Evolutionary conservation across 2,888 invertebrate genomes (phyloP).

Genomic region (Nephrotoma flavescens): DNA sequence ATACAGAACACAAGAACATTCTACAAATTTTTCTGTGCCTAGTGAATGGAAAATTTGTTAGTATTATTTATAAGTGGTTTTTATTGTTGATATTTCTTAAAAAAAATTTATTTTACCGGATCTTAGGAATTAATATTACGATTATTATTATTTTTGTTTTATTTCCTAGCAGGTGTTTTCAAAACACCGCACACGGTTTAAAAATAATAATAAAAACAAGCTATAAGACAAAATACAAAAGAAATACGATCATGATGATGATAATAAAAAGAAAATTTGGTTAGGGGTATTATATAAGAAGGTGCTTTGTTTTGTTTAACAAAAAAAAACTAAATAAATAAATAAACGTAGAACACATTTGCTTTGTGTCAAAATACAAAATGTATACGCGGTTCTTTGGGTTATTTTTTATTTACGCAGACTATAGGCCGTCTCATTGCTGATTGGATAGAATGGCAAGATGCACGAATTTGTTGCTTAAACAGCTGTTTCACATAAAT

Average conservation of each 20-base stretch:
- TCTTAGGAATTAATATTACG: neutral
- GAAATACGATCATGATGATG: neutral
- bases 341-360: neutral
- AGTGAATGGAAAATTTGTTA: neutral
- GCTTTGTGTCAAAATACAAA: neutral
- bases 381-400: neutral
- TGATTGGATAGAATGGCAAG: neutral
- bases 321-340: neutral
- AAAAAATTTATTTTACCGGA: neutral
- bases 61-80: neutral
- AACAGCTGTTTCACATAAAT: neutral
- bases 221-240: neutral
- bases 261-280: neutral
- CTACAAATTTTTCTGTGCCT: neutral
- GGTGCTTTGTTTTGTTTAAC: neutral
- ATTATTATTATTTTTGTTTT: neutral
- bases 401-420: neutral
- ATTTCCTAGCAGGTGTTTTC: neutral
- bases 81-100: neutral
- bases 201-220: neutral
- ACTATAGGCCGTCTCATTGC: neutral
- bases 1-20: neutral
- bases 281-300: neutral
- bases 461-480: neutral
- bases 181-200: neutral